phyloP scores from a whole-genome alignment of 2,113 vertebrate genomes.

The Pontoporia blainvillei region DNA sequence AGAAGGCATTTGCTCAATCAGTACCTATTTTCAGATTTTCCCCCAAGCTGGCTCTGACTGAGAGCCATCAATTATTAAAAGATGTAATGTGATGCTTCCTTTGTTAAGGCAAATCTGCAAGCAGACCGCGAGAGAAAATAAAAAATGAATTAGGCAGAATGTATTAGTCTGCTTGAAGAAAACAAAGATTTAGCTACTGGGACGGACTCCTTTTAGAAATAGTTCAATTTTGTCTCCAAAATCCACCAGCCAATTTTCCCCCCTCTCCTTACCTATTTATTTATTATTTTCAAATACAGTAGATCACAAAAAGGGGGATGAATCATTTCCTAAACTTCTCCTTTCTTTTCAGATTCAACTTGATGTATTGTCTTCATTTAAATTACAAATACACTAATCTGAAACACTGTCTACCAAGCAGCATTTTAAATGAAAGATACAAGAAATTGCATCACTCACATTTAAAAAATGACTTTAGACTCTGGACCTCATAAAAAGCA shows the following conservation, averaged over 20 bases:
- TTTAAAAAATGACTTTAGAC: conserved; percentile 85
- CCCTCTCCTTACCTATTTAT: conserved; percentile 27
- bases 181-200: conserved; percentile 85
- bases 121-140: conserved; percentile 95
- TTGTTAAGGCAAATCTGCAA: conserved; percentile 97
- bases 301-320: conserved; percentile 76
- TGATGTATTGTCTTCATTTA: conserved; percentile 88
- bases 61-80: conserved; percentile 98
- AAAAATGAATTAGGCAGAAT: conserved; percentile 99
- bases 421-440: conserved; percentile 84
- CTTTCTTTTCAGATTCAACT: conserved; percentile 78
- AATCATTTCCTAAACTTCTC: conserved; percentile 83
- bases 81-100: conserved; percentile 99
- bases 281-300: conserved; percentile 62
- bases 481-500: conserved; percentile 79
- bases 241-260: conserved; percentile 43
- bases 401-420: conserved; percentile 85
- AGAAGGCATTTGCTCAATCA: conserved; percentile 84
- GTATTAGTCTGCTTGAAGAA: conserved; percentile 91
- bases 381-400: conserved; percentile 89
- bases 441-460: conserved; percentile 84
- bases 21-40: conserved; percentile 94
- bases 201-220: conserved; percentile 78
- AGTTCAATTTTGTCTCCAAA: conserved; percentile 72
- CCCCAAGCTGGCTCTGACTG: conserved; percentile 86